A percentile compares a stretch with the other conserved stretches of the same genome.
Conservation (phyloP, 2,113 vertebrate genomes). For the Centropus unirufus region DNA sequence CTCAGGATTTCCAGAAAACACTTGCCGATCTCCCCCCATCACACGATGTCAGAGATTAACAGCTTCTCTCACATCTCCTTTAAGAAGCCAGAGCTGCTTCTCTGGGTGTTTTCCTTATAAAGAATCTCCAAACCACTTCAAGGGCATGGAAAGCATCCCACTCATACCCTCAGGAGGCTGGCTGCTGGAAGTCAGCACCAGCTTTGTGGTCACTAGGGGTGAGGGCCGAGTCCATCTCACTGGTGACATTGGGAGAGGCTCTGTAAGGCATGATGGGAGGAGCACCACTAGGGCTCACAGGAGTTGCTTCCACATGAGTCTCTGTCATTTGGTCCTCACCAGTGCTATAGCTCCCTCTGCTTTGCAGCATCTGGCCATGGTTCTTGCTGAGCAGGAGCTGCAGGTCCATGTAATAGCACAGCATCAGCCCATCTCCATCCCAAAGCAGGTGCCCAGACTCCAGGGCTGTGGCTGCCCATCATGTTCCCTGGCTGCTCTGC, state of each 20-base stretch:
- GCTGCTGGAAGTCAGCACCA: not conserved
- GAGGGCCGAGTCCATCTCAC: not conserved
- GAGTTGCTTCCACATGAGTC: not conserved
- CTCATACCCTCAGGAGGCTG: not conserved
- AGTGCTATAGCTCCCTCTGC: not conserved
- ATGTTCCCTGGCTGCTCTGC: not conserved
- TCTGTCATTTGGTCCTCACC: not conserved
- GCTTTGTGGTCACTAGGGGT: not conserved
- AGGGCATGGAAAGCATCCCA: not conserved
- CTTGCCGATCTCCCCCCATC: not conserved
- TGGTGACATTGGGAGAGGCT: not conserved
- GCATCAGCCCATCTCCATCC: not conserved
- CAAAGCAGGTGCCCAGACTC: not conserved
- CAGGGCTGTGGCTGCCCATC: rapidly evolving
- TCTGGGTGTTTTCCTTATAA: not conserved
- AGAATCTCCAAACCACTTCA: not conserved
- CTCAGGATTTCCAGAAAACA: not conserved
- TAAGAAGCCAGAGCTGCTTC: not conserved
- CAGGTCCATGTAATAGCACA: not conserved
- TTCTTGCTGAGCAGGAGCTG: not conserved
- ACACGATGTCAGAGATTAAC: not conserved
- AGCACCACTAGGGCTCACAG: not conserved
- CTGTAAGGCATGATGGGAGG: no score
- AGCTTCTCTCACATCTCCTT: not conserved
- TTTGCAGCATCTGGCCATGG: not conserved